Conservation (phyloP, 2,113 vertebrate species). For the Sorex araneus region DNA sequence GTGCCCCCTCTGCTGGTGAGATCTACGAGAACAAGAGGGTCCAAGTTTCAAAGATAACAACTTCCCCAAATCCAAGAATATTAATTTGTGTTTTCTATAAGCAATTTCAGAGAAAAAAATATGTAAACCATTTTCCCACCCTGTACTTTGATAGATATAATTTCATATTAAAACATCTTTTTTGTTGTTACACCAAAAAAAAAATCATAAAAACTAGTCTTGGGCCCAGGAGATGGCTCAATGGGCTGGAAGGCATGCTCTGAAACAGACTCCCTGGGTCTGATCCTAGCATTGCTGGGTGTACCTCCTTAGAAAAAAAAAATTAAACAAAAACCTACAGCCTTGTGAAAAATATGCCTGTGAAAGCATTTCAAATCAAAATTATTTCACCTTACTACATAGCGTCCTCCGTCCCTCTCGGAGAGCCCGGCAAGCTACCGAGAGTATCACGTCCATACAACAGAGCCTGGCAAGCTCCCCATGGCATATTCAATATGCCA, state of each 20-base stretch:
- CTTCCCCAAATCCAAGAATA: conserved; percentile 13
- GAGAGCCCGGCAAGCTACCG: too few relatives aligned
- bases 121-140: conserved; percentile 53
- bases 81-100: background rate
- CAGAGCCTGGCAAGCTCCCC: too few relatives aligned
- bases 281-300: too few relatives aligned
- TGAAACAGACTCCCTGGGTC: too few relatives aligned
- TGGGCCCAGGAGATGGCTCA: too few relatives aligned
- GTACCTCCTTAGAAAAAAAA: too few relatives aligned
- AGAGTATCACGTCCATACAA: too few relatives aligned
- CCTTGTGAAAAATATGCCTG: conserved; percentile 37
- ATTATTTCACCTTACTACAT: conserved; percentile 35
- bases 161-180: conserved; percentile 24
- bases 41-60: background rate
- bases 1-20: conserved; percentile 81
- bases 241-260: too few relatives aligned
- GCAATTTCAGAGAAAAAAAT: conserved; percentile 27
- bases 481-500: too few relatives aligned
- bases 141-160: conserved; percentile 48
- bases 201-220: conserved; percentile 51
- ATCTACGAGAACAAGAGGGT: background rate
- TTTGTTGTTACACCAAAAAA: conserved; percentile 32
- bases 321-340: background rate
- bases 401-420: background rate
- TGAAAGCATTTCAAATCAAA: conserved; percentile 50